phyloP scores from a whole-genome alignment of 2,113 vertebrate species.

The western clawed frog (Xenopus tropicalis) region DNA sequence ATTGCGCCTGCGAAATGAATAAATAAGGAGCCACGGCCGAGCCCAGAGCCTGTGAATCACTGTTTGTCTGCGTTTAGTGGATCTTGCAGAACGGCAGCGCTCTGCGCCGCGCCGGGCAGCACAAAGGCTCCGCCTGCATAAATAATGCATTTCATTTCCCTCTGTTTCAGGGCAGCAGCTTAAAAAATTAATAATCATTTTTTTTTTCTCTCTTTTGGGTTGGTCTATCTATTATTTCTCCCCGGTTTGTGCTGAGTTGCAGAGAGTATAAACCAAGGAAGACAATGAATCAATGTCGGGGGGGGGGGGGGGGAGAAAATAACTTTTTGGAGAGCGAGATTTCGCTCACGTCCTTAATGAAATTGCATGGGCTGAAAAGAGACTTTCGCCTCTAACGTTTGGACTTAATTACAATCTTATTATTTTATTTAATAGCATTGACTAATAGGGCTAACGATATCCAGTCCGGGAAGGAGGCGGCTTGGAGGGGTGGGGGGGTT shows the following conservation, averaged over 20 bases:
- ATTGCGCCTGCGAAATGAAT: slow-evolving; percentile 6
- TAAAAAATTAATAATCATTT: slow-evolving; percentile 4
- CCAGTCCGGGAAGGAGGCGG: no score
- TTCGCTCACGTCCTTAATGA: no score
- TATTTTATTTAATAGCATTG: no score
- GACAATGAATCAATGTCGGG: slow-evolving; percentile 7
- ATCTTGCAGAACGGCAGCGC: not conserved
- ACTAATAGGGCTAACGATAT: no score
- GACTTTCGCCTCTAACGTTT: no score
- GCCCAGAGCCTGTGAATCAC: not conserved
- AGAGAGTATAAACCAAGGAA: slow-evolving; percentile 3
- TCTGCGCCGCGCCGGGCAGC: not conserved
- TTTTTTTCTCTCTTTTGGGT: not conserved
- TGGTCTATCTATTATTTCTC: slow-evolving; percentile 2
- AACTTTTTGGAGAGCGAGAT: no score
- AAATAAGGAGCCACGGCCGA: not conserved
- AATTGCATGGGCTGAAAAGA: no score
- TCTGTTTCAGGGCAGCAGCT: not conserved
- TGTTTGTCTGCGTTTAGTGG: not conserved
- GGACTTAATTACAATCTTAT: no score
- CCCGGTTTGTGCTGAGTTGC: slow-evolving; percentile 14
- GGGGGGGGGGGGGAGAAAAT: not conserved
- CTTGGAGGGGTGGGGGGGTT: no score
- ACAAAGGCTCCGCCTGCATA: not conserved
- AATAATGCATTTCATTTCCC: slow-evolving; percentile 13